Evolutionary conservation across 2,888 invertebrate genomes (phyloP), one percentile per base, ranked within the genome.

Genomic region (Deilephila porcellus): DNA sequence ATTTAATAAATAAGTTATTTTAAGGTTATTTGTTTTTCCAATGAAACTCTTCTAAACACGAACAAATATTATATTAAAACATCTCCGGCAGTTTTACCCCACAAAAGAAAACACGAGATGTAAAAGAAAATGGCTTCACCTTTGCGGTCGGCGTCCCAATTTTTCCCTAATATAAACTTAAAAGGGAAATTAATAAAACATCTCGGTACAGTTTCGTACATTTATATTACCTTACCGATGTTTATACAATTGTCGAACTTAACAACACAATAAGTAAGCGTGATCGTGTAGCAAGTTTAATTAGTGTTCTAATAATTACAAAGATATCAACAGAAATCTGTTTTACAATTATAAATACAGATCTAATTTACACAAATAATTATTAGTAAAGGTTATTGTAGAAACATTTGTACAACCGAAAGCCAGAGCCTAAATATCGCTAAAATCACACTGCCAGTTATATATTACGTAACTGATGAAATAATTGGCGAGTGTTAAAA

Each of bases 151-250:
- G 32, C 32, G 29, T 19, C 29, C 56, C 56, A 56, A 56, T 63
- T 63, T 63, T 37, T 14, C 32, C 34, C 63, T 29, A 63, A 63
- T 34, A 6, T 19, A 59, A 17, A 29, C 53, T 52, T 70, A 62
- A 62, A 32, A 63, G 63, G 25, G 17, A 62, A 25, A 59, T 71
- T 59, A 60, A 62, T 37, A 71, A 71, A 32, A 71, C 25, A 63
- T 63, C 63, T 37, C 6, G 34, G 17, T 34, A 63, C 63, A 1
- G 7, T 34, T 63, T n/a, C 25, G 20, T 14, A 62, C 14, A 32
- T 62, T 62, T 29, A 62, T 62, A 29, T 34, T 17, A 63, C 7
- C n/a, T 37, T 19, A n/a, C n/a, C 19, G 7, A 56, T 56, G 17
- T 56, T 5, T 56, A 56, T 56, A 56, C 56, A 56, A n/a, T 56